Evolutionary conservation across 2,888 invertebrate species (phyloP), one percentile per base, ranked within the genome.

Genomic region (Drosophila nr. perissopoda): DNA sequence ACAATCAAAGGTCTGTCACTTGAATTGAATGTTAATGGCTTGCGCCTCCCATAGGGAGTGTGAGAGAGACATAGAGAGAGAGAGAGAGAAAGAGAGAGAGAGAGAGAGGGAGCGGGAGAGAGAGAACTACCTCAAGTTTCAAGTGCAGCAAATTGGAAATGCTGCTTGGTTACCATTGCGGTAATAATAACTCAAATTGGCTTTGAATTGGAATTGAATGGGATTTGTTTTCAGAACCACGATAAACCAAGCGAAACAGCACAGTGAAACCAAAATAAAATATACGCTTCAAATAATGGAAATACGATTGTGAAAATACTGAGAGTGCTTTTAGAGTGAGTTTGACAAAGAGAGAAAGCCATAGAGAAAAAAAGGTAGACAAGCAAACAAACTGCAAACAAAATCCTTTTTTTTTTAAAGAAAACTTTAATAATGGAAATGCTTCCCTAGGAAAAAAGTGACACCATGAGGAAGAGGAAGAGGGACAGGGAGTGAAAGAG

Each of bases 11-110:
- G 52, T 54, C 54, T 72, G 65, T 51, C 40, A 62, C 70, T 76
- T 69, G 57, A 77, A 69, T 62, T 74, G 54, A 82, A 84, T 87
- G 68, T 36, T 69, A 76, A 84, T 82, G 77, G 73, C 73, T 73
- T 71, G 56, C 51, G 54, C 38, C 49, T 27, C 27, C 5, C 10
- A 5, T 4, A 5, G 4, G 18, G 27, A 46, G 46, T 13, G 21
- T 4, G 21, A 46, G 46, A 7, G 1, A 18, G 2, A 8, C 4
- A 33, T 2, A 16, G 0, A 7, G 21, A 21, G 18, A 2, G 7
- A 31, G 1, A n/a, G 29, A 21, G 25, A 5, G 5, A 27, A 6
- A 31, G 1, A 2, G 27, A 21, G 18, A 11, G 16, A 11, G 10
- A 8, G 16, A 11, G 11, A 4, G 27, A 5, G 6, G 10, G 29